phyloP scores from a whole-genome alignment of 2,888 invertebrate species.

The Alloscopus bannaensis region DNA sequence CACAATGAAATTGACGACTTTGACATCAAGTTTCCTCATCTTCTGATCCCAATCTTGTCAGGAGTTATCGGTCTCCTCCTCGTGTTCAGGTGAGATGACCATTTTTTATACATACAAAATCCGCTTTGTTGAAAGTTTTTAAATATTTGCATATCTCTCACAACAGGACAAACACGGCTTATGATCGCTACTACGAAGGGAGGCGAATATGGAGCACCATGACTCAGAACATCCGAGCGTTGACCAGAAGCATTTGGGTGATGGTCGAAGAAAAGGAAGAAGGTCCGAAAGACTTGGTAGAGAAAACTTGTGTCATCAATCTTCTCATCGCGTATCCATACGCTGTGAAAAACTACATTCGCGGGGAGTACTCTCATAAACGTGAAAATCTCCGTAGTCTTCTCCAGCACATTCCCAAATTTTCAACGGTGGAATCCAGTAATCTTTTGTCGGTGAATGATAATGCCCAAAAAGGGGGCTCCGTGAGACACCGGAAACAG shows the following conservation, averaged over 20 bases:
- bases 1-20: conserved; percentile 42
- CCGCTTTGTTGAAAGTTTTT: neutral
- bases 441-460: conserved; percentile 24
- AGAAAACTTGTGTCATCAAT: conserved; percentile 66
- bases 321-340: conserved; percentile 66
- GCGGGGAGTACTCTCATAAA: conserved; percentile 67
- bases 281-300: conserved; percentile 35
- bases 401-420: conserved; percentile 55
- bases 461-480: neutral
- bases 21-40: conserved; percentile 55
- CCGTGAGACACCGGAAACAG: too few relatives aligned
- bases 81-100: conserved; percentile 71
- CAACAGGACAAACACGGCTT: neutral
- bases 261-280: conserved; percentile 59
- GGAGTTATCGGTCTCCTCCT: conserved; percentile 70
- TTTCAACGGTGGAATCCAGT: conserved; percentile 65
- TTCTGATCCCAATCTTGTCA: conserved; percentile 68
- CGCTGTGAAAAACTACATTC: conserved; percentile 65
- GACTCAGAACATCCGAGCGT: conserved; percentile 57
- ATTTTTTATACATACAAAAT: neutral
- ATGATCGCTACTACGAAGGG: conserved; percentile 65
- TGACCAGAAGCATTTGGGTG: conserved; percentile 65
- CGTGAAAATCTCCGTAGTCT: conserved; percentile 50
- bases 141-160: neutral
- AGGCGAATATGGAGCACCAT: conserved; percentile 61